These are phyloP conservation scores for Cerastoderma edule DNA, from an alignment of 2,888 invertebrate species.

Conservation along the genomic window DNA sequence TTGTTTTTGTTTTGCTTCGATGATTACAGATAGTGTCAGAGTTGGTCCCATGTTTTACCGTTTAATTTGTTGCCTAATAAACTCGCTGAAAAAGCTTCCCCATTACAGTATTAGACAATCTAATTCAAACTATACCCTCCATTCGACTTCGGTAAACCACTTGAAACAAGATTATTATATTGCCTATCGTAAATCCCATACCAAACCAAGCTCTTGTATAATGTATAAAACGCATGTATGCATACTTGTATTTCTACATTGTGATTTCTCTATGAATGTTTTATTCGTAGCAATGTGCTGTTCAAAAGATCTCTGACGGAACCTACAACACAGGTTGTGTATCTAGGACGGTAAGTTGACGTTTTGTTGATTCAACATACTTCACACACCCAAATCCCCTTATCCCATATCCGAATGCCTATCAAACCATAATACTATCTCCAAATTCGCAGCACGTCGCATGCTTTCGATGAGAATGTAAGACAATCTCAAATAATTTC, in stretches of 20 bases:
- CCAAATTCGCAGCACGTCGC: not conserved
- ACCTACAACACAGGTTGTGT: constrained; percentile 13
- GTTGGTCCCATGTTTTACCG: no score
- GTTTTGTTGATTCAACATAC: not conserved
- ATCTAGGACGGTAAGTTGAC: not conserved
- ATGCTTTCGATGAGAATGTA: not conserved
- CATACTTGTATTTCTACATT: not conserved
- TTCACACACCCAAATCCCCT: not conserved
- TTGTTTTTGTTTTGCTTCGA: no score
- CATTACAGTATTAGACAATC: no score
- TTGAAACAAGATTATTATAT: not conserved
- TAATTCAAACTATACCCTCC: not conserved
- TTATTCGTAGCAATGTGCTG: constrained; percentile 14
- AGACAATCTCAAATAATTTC: not conserved
- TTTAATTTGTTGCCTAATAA: no score
- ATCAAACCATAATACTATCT: not conserved
- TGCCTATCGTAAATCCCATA: not conserved
- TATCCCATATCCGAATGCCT: not conserved
- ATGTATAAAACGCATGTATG: not conserved
- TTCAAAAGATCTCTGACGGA: not conserved
- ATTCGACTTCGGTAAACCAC: not conserved
- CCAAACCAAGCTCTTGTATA: not conserved
- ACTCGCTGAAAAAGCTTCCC: no score
- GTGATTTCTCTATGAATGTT: not conserved
- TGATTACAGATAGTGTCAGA: no score